A percentile compares a stretch with the other conserved stretches of the same genome.
Conservation (phyloP, 1,140 invertebrate species). For the Meloidogyne floridensis region DNA sequence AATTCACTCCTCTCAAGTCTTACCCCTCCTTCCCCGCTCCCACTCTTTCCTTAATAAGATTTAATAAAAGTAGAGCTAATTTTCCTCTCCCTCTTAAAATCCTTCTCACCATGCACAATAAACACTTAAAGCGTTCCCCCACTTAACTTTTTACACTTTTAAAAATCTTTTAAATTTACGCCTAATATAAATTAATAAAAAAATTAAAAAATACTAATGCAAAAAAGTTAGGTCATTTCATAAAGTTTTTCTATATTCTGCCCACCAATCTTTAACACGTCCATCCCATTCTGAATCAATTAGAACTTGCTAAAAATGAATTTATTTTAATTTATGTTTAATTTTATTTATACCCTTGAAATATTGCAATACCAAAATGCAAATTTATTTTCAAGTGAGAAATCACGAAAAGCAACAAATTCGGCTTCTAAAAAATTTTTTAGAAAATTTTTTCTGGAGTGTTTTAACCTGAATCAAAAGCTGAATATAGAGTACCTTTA, state of each 20-base stretch:
- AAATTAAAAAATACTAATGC: background rate
- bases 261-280: constrained; percentile 43
- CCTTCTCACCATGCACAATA: too few species aligned
- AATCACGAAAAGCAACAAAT: constrained; percentile 43
- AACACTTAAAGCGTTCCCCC: background rate
- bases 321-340: background rate
- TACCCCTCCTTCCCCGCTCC: background rate
- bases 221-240: background rate
- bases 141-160: background rate
- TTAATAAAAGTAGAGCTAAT: too few species aligned
- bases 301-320: constrained; percentile 28
- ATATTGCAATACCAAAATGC: constrained; percentile 36
- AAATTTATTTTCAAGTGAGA: constrained; percentile 26
- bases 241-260: constrained; percentile 22
- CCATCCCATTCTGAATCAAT: constrained; percentile 53
- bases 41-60: too few species aligned
- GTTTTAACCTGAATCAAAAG: constrained; percentile 43
- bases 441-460: background rate
- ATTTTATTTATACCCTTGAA: constrained; percentile 17
- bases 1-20: background rate
- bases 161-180: background rate
- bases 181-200: background rate
- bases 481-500: constrained; percentile 39
- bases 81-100: too few species aligned
- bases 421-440: constrained; percentile 28